phyloP scores from a whole-genome alignment of 1,140 invertebrate genomes.

The Pseudachorutes palmiensis region DNA sequence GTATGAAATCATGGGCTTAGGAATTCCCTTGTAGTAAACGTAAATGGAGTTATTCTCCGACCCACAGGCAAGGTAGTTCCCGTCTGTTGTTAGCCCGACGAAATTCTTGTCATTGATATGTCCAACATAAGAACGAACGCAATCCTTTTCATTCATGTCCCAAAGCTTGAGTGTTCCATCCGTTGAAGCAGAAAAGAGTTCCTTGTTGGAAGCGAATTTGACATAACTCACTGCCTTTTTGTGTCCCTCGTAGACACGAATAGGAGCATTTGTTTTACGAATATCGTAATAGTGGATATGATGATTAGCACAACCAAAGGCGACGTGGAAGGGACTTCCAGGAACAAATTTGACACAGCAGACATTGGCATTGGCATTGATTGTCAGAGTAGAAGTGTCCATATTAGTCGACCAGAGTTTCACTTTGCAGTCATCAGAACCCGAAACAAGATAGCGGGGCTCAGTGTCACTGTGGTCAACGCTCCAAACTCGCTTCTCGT shows the following conservation, averaged over 20 bases:
- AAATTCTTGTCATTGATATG: slow-evolving; percentile 97
- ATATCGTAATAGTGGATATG: slow-evolving; percentile 96
- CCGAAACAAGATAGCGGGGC: slow-evolving; percentile 81
- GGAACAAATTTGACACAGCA: slow-evolving; percentile 97
- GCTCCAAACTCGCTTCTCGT: slow-evolving; percentile 93
- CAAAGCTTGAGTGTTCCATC: slow-evolving; percentile 91
- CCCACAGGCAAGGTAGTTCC: slow-evolving; percentile 88
- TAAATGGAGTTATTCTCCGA: slow-evolving; percentile 93
- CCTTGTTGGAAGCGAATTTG: slow-evolving; percentile 80
- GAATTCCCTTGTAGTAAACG: slow-evolving; percentile 85
- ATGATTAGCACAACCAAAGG: slow-evolving; percentile 92
- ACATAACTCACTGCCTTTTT: slow-evolving; percentile 93
- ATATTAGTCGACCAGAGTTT: slow-evolving; percentile 86
- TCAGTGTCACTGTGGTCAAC: slow-evolving; percentile 93
- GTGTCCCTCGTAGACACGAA: slow-evolving; percentile 83
- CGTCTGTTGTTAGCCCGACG: slow-evolving; percentile 90
- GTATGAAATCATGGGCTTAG: slow-evolving; percentile 77
- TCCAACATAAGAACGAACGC: slow-evolving; percentile 78
- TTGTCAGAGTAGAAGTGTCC: slow-evolving; percentile 74
- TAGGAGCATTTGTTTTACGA: slow-evolving; percentile 69
- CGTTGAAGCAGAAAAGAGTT: slow-evolving; percentile 90
- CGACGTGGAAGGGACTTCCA: slow-evolving; percentile 62
- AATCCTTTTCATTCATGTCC: slow-evolving; percentile 73
- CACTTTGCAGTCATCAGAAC: slow-evolving; percentile 88
- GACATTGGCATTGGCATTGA: slow-evolving; percentile 88